Evolutionary conservation across 2,888 invertebrate species (phyloP), one percentile per base, ranked within the genome.

Genomic region (Caenorhabditis virilis): DNA sequence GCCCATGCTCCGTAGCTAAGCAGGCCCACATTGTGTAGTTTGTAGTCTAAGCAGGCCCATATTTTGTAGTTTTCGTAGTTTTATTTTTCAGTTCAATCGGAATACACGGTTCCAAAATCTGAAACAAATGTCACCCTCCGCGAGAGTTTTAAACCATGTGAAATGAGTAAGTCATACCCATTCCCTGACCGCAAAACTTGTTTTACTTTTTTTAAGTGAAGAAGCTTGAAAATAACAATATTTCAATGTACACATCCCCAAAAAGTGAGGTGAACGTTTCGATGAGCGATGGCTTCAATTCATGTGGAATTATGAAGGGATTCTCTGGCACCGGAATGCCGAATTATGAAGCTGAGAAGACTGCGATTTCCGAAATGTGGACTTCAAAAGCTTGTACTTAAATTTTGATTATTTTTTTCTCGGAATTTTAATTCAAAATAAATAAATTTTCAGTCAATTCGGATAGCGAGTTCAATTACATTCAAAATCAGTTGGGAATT

Each of bases 41-140:
- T n/a, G n/a, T n/a, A n/a, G n/a, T n/a, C n/a, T n/a, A n/a, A n/a
- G n/a, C n/a, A n/a, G n/a, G n/a, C n/a, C n/a, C n/a, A n/a, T n/a
- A n/a, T n/a, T n/a, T n/a, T n/a, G n/a, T n/a, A n/a, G n/a, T n/a
- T n/a, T n/a, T n/a, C n/a, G n/a, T n/a, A n/a, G n/a, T n/a, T n/a
- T n/a, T n/a, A n/a, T n/a, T n/a, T n/a, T n/a, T n/a, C n/a, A n/a
- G n/a, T n/a, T n/a, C n/a, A n/a, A n/a, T n/a, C n/a, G n/a, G n/a
- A n/a, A n/a, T n/a, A n/a, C n/a, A n/a, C n/a, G n/a, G n/a, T n/a
- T n/a, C n/a, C n/a, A n/a, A 53, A 57, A 30, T 63, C 63, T n/a
- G 63, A 63, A 48, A 35, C 46, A 3, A 46, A 46, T 33, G 59
- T 64, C 5, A 55, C 64, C 9, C 26, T 64, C 23, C 42, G 45